phyloP scores from a whole-genome alignment of 1,140 invertebrate species.

The Lutraria rhynchaena region DNA sequence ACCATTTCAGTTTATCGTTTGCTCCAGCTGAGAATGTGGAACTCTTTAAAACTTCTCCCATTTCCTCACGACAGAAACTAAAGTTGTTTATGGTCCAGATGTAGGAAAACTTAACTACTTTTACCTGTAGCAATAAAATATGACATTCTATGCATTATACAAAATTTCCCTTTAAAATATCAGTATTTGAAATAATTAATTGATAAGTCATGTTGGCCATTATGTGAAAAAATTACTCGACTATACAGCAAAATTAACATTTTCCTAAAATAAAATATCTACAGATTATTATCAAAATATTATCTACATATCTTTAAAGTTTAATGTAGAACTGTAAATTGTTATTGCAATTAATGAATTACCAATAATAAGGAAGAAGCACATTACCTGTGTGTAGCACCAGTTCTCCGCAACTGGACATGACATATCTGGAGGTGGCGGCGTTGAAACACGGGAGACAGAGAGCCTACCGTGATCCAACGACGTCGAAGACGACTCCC shows the following conservation, averaged over 20 bases:
- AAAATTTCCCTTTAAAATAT: too few species aligned
- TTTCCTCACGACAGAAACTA: slow-evolving; percentile 97
- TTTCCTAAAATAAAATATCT: too few species aligned
- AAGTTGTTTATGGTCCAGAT: slow-evolving; percentile 99
- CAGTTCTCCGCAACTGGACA: slow-evolving; percentile 83
- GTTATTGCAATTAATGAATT: too few species aligned
- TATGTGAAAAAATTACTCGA: too few species aligned
- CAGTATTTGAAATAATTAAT: too few species aligned
- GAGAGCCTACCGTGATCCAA: slow-evolving; percentile 76
- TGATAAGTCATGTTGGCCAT: too few species aligned
- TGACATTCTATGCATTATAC: too few species aligned
- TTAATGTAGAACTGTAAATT: too few species aligned
- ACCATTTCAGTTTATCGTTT: slow-evolving; percentile 99
- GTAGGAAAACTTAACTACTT: slow-evolving; percentile 99
- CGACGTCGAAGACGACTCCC: slow-evolving; percentile 72
- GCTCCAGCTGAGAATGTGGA: slow-evolving; percentile 99
- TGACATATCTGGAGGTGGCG: slow-evolving; percentile 80
- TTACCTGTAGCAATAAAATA: slow-evolving; percentile 94
- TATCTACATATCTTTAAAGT: too few species aligned
- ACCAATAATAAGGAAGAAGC: too few species aligned
- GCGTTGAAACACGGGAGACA: slow-evolving; percentile 77
- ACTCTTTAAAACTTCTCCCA: slow-evolving; percentile 99
- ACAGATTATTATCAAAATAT: too few species aligned
- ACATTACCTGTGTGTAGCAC: slow-evolving; percentile 84
- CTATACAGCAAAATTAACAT: too few species aligned